Evolutionary conservation across 2,797 vertebrate genomes (phyloP).

Genomic region (Echeneis naucrates): DNA sequence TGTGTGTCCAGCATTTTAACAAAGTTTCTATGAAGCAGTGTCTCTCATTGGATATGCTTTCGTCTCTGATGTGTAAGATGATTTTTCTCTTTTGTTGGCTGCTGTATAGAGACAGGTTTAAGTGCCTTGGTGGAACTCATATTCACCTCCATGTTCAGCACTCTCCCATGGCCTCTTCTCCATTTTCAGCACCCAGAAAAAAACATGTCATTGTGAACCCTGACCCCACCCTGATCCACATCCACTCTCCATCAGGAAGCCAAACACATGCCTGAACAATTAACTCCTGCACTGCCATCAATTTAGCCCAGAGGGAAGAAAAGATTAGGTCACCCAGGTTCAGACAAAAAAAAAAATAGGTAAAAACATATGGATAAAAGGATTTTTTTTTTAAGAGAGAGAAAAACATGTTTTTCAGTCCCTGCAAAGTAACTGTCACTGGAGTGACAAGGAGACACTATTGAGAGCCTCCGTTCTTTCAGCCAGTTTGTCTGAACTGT

Average conservation of each 20-base stretch:
- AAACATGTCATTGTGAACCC: conserved; percentile 80
- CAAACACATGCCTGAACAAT: conserved; percentile 85
- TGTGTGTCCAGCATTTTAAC: conserved; percentile 56
- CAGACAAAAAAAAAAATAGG: conserved; percentile 74
- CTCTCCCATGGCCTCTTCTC: conserved; percentile 81
- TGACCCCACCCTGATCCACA: conserved; percentile 79
- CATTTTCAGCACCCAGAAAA: conserved; percentile 75
- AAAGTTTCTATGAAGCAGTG: conserved; percentile 50
- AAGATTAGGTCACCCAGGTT: conserved; percentile 81
- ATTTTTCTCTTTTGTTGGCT: conserved; percentile 75
- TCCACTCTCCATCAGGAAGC: conserved; percentile 83
- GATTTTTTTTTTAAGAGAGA: conserved; percentile 73
- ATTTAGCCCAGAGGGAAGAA: conserved; percentile 81
- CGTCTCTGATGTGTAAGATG: conserved; percentile 63
- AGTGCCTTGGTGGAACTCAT: conserved; percentile 79
- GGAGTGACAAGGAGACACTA: conserved; percentile 78
- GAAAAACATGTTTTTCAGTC: conserved; percentile 78
- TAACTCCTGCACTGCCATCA: conserved; percentile 84
- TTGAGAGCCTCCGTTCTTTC: conserved; percentile 79
- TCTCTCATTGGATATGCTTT: conserved; percentile 61
- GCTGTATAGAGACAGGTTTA: conserved; percentile 79
- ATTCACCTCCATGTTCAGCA: conserved; percentile 77
- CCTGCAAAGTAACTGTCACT: conserved; percentile 78
- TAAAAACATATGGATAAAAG: conserved; percentile 75
- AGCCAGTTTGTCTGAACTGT: conserved; percentile 73